Conservation (phyloP, 2,113 vertebrate species). For the Urocynchramus pylzowi region DNA sequence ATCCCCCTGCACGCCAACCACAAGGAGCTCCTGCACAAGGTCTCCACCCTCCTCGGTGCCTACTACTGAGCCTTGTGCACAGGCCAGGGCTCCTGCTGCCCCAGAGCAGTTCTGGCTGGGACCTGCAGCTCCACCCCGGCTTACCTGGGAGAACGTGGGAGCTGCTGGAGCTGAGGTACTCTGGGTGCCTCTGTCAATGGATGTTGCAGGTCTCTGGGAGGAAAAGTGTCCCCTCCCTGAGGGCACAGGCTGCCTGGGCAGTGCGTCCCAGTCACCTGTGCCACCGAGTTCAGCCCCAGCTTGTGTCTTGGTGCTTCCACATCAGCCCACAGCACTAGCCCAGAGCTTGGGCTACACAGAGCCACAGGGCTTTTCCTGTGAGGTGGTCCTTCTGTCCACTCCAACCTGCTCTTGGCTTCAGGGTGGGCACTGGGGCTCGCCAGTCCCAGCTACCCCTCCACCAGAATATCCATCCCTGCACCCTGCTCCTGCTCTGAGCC, state of each 20-base stretch:
- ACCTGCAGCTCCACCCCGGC: not conserved
- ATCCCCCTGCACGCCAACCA: conserved; percentile 75
- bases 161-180: not conserved
- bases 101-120: not conserved
- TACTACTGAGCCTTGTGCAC: conserved; percentile 70
- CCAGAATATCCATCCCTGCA: not conserved
- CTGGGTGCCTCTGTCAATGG: not conserved
- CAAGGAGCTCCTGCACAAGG: conserved; percentile 76
- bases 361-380: not conserved
- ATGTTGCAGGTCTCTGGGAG: not conserved
- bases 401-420: not conserved
- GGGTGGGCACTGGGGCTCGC: not conserved
- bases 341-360: not conserved
- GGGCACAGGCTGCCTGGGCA: not conserved
- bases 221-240: not conserved
- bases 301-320: not conserved
- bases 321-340: not conserved
- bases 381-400: not conserved
- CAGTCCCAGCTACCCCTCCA: not conserved
- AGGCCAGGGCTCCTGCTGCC: not conserved
- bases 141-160: not conserved
- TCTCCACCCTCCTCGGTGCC: conserved; percentile 64
- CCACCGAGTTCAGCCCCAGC: not conserved
- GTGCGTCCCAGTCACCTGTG: not conserved
- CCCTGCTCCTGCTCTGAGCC: not conserved